A percentile compares a stretch with the other conserved stretches of the same genome.
phyloP scores from a whole-genome alignment of 2,797 vertebrate species.

The Sorex maritimensis region DNA sequence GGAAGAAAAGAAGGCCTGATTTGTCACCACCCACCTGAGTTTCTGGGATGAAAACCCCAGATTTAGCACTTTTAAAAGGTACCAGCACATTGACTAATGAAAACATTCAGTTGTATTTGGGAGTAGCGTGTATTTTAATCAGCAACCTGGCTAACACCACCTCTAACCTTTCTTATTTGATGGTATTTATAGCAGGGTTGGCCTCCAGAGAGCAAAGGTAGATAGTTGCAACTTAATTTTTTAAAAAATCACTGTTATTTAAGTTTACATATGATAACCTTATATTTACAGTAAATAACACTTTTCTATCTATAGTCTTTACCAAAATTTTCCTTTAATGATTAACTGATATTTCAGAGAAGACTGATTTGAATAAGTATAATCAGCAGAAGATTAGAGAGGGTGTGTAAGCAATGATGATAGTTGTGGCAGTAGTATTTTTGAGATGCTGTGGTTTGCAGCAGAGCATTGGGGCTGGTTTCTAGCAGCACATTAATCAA shows the following conservation, averaged over 20 bases:
- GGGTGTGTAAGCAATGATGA: background rate
- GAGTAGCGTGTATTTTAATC: background rate
- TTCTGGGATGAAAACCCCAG: slow-evolving; percentile 12
- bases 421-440: background rate
- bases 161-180: slow-evolving; percentile 38
- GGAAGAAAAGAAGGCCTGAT: no score
- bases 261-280: background rate
- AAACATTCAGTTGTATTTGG: background rate
- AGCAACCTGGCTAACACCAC: background rate
- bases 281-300: background rate
- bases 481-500: background rate
- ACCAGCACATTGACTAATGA: background rate
- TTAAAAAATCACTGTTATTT: background rate
- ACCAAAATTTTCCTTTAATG: slow-evolving; percentile 10
- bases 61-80: slow-evolving; percentile 44
- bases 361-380: no score
- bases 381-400: background rate
- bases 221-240: background rate
- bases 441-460: background rate
- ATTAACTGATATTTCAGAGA: background rate
- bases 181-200: background rate
- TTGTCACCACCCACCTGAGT: background rate
- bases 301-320: background rate
- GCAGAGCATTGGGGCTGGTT: background rate
- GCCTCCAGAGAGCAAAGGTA: background rate